These are phyloP conservation scores for Ypsolopha sequella DNA, from an alignment of 2,888 invertebrate genomes.

Conservation along the genomic window DNA sequence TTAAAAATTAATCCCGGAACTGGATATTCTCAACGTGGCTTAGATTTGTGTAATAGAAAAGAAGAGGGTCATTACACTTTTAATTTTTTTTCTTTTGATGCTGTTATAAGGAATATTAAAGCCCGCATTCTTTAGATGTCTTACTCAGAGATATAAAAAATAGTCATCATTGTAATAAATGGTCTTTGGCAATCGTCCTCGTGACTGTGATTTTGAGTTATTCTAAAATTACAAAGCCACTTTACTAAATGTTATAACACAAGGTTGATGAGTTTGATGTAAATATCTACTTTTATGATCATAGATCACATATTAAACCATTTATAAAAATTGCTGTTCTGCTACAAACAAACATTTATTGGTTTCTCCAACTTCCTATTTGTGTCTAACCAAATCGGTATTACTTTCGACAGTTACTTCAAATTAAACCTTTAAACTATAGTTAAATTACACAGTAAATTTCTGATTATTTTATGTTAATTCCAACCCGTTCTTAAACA, in stretches of 20 bases:
- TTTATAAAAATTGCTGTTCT: background rate
- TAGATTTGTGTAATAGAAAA: conserved; percentile 17
- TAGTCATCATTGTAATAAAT: background rate
- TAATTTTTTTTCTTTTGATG: conserved; percentile 17
- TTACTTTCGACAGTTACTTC: background rate
- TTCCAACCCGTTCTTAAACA: background rate
- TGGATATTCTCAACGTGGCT: conserved; percentile 13
- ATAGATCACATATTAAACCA: background rate
- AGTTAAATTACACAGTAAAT: background rate
- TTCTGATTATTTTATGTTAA: background rate
- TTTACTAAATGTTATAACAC: too few relatives aligned
- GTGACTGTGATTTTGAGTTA: too few relatives aligned
- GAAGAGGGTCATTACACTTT: conserved; percentile 27
- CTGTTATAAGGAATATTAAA: conserved; percentile 42
- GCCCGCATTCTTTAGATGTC: conserved; percentile 42
- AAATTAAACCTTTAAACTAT: background rate
- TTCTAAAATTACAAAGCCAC: too few relatives aligned
- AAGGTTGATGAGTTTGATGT: background rate
- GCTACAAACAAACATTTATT: background rate
- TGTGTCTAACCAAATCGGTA: background rate
- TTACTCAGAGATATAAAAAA: background rate
- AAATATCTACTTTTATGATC: background rate
- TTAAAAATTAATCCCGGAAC: conserved; percentile 6
- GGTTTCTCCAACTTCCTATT: background rate
- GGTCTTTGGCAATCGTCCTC: too few relatives aligned